phyloP scores from a whole-genome alignment of 2,113 vertebrate species.

The Bothrops jararaca region DNA sequence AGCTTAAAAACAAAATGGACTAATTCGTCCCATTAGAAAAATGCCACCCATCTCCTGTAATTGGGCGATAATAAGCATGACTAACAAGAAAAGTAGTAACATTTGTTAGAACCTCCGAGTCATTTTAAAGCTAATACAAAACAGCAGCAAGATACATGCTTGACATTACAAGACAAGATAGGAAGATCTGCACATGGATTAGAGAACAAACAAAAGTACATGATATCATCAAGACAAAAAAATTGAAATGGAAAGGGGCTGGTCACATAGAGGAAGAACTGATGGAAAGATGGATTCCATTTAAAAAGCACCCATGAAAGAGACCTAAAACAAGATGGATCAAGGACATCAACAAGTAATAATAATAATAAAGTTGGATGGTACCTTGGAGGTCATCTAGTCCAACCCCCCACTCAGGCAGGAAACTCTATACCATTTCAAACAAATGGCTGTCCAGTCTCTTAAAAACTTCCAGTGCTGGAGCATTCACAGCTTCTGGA shows the following conservation, averaged over 20 bases:
- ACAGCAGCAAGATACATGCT: background rate
- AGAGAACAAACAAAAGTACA: background rate
- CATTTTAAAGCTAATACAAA: background rate
- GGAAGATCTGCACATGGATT: background rate
- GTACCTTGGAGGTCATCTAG: too few relatives aligned
- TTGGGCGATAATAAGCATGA: background rate
- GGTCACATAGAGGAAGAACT: background rate
- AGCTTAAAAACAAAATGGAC: too few relatives aligned
- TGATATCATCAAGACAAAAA: background rate
- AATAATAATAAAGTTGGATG: too few relatives aligned
- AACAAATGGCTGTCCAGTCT: too few relatives aligned
- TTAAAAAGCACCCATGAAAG: background rate
- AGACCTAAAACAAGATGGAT: background rate
- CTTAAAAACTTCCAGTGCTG: too few relatives aligned
- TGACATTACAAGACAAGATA: background rate
- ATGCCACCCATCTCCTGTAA: background rate
- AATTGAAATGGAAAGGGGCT: background rate
- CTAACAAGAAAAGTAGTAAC: background rate
- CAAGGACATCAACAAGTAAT: background rate
- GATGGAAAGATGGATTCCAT: background rate
- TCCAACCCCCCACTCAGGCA: too few relatives aligned
- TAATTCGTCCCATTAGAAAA: background rate
- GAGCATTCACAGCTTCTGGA: too few relatives aligned
- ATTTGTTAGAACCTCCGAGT: background rate
- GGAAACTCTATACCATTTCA: too few relatives aligned